Conservation (phyloP, 2,113 vertebrate genomes). For the Ceyx melanurus region DNA sequence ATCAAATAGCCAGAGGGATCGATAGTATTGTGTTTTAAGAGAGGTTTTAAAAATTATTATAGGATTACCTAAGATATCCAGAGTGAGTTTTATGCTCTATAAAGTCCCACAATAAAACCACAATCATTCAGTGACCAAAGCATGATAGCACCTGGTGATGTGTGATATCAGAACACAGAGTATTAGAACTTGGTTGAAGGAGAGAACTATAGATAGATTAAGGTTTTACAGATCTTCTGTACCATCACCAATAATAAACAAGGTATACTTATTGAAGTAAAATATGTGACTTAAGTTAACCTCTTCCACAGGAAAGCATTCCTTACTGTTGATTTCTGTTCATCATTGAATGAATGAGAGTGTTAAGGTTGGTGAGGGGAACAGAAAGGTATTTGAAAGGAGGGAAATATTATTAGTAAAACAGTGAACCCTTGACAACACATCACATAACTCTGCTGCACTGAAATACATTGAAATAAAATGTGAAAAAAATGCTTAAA, state of each 20-base stretch:
- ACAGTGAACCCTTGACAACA: background rate
- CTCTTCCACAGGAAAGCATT: background rate
- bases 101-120: background rate
- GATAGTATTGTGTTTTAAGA: background rate
- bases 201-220: background rate
- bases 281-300: background rate
- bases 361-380: background rate
- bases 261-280: background rate
- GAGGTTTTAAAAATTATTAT: background rate
- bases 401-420: background rate
- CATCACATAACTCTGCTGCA: background rate
- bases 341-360: background rate
- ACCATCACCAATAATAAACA: background rate
- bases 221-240: background rate
- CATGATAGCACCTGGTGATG: background rate
- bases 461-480: conserved; percentile 42
- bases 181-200: background rate
- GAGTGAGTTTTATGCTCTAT: background rate
- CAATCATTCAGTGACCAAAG: background rate
- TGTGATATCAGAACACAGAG: background rate
- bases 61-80: background rate
- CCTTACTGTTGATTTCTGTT: background rate
- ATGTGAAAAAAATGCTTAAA: conserved; percentile 34
- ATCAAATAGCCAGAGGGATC: background rate
- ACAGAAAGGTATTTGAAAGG: background rate